Evolutionary conservation across 2,797 vertebrate genomes (phyloP).

Genomic region (Cossypha caffra): DNA sequence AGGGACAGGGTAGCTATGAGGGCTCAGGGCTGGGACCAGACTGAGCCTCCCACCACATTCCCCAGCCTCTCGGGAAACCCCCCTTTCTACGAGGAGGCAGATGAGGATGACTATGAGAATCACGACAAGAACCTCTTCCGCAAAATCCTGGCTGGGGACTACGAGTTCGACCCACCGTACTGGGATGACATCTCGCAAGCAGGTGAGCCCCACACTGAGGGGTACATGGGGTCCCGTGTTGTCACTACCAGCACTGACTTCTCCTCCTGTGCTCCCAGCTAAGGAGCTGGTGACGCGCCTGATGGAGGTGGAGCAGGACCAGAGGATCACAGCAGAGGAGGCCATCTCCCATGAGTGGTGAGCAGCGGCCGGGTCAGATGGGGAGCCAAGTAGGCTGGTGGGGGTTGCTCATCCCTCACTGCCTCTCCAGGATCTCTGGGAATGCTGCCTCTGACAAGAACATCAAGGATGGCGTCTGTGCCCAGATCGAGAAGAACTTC

Average conservation of each 20-base stretch:
- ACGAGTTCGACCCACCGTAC: constrained; percentile 96
- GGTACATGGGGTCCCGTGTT: fast-evolving
- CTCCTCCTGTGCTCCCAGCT: constrained; percentile 21
- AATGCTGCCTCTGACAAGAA: constrained; percentile 98
- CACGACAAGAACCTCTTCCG: constrained; percentile 98
- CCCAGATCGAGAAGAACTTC: constrained; percentile 99
- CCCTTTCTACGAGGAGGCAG: constrained; percentile 95
- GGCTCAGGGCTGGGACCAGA: fast-evolving
- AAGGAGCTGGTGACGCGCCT: constrained; percentile 90
- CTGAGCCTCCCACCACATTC: not conserved
- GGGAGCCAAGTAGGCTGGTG: fast-evolving
- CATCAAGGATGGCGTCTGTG: constrained; percentile 97
- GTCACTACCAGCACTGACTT: not conserved
- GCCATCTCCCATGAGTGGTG: constrained; percentile 98
- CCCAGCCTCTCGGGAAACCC: constrained; percentile 95
- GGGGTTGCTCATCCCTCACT: not conserved
- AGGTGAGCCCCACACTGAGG: constrained; percentile 74
- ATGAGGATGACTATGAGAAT: constrained; percentile 96
- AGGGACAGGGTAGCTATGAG: not conserved
- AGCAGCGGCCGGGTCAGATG: fast-evolving
- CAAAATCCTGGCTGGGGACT: constrained; percentile 96
- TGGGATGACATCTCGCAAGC: constrained; percentile 99
- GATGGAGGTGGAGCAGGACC: constrained; percentile 98
- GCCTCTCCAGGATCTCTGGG: constrained; percentile 89
- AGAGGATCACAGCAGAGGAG: constrained; percentile 95